A percentile compares a stretch with the other conserved stretches of the same genome.
Conservation (phyloP, 2,888 invertebrate genomes). For the Sminthurinus aureus region DNA sequence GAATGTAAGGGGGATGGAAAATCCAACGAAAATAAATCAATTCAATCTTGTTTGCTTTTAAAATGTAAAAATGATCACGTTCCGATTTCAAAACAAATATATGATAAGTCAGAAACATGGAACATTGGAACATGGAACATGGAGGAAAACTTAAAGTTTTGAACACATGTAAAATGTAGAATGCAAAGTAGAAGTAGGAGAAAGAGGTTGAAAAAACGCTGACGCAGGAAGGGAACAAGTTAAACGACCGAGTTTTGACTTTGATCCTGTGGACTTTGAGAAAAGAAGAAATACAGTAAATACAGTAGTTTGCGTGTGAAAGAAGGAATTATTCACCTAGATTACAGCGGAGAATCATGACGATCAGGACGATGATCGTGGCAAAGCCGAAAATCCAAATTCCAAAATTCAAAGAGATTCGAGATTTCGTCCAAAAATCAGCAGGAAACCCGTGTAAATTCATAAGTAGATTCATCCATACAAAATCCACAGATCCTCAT, state of each 20-base stretch:
- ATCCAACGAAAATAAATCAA: constrained; percentile 26
- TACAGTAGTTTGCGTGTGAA: not conserved
- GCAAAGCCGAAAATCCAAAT: constrained; percentile 35
- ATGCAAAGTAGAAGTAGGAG: not conserved
- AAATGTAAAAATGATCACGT: constrained; percentile 40
- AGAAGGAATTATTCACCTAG: constrained; percentile 22
- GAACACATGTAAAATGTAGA: not conserved
- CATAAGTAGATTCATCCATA: constrained; percentile 5
- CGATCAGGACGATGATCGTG: too few species aligned
- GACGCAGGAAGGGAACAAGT: not conserved
- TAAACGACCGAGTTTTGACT: not conserved
- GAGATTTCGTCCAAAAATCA: constrained; percentile 38
- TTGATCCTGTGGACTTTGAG: not conserved
- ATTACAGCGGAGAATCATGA: not conserved
- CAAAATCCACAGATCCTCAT: not conserved
- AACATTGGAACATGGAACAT: not conserved
- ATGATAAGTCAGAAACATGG: not conserved
- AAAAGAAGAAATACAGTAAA: too few species aligned
- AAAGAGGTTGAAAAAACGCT: not conserved
- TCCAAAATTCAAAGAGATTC: not conserved
- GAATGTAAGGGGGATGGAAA: not conserved
- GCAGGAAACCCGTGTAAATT: constrained; percentile 42
- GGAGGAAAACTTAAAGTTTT: not conserved
- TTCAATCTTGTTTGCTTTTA: constrained; percentile 5
- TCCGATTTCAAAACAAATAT: constrained; percentile 19